Base-by-base conservation (phyloP, 2,797 vertebrate species). In the Somateria mollissima region DNA sequence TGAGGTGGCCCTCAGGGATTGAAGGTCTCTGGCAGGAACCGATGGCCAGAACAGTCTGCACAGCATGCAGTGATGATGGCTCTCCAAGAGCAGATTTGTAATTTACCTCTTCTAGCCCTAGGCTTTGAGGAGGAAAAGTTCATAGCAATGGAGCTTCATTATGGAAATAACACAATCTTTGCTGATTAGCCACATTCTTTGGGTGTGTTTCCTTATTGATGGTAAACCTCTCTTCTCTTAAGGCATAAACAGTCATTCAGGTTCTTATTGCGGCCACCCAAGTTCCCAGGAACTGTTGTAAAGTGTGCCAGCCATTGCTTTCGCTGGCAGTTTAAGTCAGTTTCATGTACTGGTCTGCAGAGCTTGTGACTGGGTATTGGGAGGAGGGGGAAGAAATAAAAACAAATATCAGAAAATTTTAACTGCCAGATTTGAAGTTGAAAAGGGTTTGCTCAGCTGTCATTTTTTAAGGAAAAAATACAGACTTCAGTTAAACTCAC, bases 141-240 rank as follows among this genome's bases (percentile, higher is more conserved):
- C 53, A 53, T 20, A 74, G 64, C 36, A 13, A 10, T 51, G 28
- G 47, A 21, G 6, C 77, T 95, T 90, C 64, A 24, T 84, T 87
- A 84, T 61, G 65, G 61, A 91, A 94, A 92, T 22, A 64, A 45
- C 21, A 74, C 28, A 84, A 65, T 64, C 41, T 81, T 78, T 94
- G n/a, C 85, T 79, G 69, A 77, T 84, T 72, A 67, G 43, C 45
- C 37, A 16, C 24, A 10, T 73, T 88, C 47, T 71, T 76, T 47
- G 28, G 32, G 32, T 36, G 32, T 73, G 36, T 89, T 96, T 86
- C 22, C 43, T 66, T 70, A 49, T 37, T 79, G 65, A 34, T 58
- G 51, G 27, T 36, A 21, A 45, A 74, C 37, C 62, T 51, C 80
- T 41, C 69, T 47, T 54, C 61, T 88, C 37, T 58, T 60, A 51